phyloP scores from a whole-genome alignment of 2,113 vertebrate species.

The Elgaria multicarinata region DNA sequence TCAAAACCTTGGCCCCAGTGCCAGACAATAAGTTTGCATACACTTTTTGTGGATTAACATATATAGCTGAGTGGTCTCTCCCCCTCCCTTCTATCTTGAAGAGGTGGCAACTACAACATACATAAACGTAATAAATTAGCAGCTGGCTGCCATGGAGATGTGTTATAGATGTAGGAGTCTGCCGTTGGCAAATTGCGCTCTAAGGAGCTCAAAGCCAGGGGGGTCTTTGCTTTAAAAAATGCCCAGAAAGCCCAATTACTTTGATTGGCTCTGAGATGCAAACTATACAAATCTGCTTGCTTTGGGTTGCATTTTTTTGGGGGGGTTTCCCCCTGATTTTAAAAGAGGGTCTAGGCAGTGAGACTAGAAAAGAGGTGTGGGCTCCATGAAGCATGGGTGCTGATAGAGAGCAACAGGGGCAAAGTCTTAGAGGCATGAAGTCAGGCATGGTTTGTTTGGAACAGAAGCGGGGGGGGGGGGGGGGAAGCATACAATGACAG shows the following conservation, averaged over 20 bases:
- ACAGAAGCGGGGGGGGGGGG: too few species aligned
- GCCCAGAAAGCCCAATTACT: slow-evolving; percentile 25
- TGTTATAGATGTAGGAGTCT: slow-evolving; percentile 30
- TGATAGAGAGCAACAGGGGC: neutral
- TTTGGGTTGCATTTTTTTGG: neutral
- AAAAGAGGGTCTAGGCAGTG: neutral
- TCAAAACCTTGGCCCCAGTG: neutral
- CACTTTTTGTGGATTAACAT: slow-evolving; percentile 19
- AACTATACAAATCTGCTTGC: neutral
- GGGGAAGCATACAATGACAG: neutral
- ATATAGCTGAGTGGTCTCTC: slow-evolving; percentile 3
- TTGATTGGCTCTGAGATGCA: slow-evolving; percentile 4
- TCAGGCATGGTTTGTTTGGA: neutral
- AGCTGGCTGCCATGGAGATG: slow-evolving; percentile 43
- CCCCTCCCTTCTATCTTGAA: neutral
- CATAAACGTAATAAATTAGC: slow-evolving; percentile 44
- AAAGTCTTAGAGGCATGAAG: neutral
- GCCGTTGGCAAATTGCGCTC: slow-evolving; percentile 28
- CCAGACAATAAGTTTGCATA: slow-evolving; percentile 20
- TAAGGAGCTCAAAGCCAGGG: neutral
- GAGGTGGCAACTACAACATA: slow-evolving; percentile 32
- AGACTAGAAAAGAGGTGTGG: neutral
- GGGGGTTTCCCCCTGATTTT: neutral
- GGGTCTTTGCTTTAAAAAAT: slow-evolving; percentile 7
- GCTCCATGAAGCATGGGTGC: neutral